Evolutionary conservation across 2,888 invertebrate species (phyloP).

Genomic region (Hedychridium roseum): DNA sequence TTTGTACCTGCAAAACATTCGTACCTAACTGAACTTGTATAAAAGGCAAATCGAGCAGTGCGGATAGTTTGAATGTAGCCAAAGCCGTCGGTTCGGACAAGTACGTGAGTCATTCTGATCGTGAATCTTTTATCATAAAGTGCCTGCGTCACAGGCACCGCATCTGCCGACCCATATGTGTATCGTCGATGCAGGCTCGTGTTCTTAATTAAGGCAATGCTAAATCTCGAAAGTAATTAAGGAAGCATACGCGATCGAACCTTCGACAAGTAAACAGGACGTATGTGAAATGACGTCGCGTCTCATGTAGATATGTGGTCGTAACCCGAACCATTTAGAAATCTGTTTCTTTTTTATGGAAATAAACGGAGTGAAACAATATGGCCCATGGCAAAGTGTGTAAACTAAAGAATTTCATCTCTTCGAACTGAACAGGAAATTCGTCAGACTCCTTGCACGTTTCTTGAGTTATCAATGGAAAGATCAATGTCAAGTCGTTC

Average conservation of each 20-base stretch:
- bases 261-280: background rate
- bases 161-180: background rate
- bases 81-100: too few species aligned
- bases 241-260: too few species aligned
- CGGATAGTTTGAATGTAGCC: too few species aligned
- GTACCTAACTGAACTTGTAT: too few species aligned
- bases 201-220: background rate
- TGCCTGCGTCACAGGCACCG: background rate
- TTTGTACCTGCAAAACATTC: background rate
- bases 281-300: background rate
- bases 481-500: too few species aligned
- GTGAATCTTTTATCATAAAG: too few species aligned
- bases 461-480: too few species aligned
- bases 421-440: too few species aligned
- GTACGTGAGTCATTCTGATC: too few species aligned
- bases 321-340: background rate
- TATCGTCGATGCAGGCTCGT: background rate
- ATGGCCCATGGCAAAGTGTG: background rate
- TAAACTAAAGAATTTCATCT: too few species aligned
- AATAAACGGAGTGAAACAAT: conserved; percentile 9
- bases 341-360: conserved; percentile 5
- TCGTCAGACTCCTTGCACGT: too few species aligned
- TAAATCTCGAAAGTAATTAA: background rate
- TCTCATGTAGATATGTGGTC: background rate
- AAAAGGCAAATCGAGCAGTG: too few species aligned